Percentiles rank a stretch among this genome's conserved stretches.
Evolutionary conservation across 2,888 invertebrate genomes (phyloP).

Genomic region (Autographa gamma): DNA sequence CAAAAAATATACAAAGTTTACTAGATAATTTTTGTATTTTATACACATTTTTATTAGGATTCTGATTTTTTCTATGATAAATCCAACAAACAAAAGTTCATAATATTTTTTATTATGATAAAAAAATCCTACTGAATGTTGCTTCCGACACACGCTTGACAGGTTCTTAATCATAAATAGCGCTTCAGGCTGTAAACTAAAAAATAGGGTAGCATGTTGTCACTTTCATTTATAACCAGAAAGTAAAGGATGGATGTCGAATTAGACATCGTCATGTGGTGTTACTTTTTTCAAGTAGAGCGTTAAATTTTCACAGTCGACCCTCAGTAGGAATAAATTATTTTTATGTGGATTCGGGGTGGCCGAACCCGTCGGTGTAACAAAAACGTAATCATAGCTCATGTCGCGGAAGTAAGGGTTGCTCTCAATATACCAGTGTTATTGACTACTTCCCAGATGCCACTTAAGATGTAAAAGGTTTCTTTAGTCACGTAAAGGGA

Average conservation of each 20-base stretch:
- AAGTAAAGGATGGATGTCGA: slow-evolving; percentile 71
- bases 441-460: slow-evolving; percentile 77
- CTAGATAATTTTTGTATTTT: no score
- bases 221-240: slow-evolving; percentile 63
- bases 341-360: slow-evolving; percentile 86
- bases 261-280: slow-evolving; percentile 78
- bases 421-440: slow-evolving; percentile 70
- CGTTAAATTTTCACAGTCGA: slow-evolving; percentile 86
- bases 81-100: no score
- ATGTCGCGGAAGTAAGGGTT: slow-evolving; percentile 83
- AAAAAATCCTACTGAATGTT: not conserved
- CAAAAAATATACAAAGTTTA: no score
- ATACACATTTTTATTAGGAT: no score
- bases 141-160: not conserved
- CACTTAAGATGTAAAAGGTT: slow-evolving; percentile 52
- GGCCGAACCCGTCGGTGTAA: slow-evolving; percentile 77
- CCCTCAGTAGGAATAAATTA: slow-evolving; percentile 84
- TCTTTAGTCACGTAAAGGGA: slow-evolving; percentile 51
- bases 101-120: no score
- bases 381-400: slow-evolving; percentile 79
- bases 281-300: slow-evolving; percentile 80
- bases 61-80: no score
- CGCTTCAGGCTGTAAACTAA: slow-evolving; percentile 78
- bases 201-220: slow-evolving; percentile 56
- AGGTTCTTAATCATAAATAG: slow-evolving; percentile 64